These are phyloP conservation scores for Pyrrhura leucotis DNA, from an alignment of 2,797 vertebrate genomes.

Conservation along the genomic window DNA sequence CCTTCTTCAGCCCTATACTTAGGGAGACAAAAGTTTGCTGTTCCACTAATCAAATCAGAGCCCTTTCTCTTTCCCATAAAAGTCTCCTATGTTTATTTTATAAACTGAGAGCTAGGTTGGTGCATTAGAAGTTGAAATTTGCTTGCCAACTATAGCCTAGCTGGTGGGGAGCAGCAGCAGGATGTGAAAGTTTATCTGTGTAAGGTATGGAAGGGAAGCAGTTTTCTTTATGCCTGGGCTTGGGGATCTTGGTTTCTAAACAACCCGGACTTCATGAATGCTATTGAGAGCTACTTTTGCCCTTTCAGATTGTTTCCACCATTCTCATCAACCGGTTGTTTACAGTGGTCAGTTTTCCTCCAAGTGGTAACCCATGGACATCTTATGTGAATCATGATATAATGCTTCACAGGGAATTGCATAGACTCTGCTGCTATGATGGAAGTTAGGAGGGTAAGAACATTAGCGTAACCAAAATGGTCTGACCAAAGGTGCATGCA, in stretches of 20 bases:
- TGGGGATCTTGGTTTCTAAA: neutral
- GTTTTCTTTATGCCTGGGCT: neutral
- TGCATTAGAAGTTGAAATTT: neutral
- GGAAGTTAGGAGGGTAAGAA: neutral
- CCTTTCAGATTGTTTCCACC: neutral
- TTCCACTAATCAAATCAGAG: neutral
- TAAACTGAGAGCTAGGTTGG: neutral
- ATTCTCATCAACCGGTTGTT: neutral
- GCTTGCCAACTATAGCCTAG: neutral
- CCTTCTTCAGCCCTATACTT: neutral
- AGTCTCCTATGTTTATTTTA: neutral
- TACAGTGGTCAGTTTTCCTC: neutral
- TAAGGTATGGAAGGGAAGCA: neutral
- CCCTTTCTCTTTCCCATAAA: neutral
- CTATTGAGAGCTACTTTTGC: neutral
- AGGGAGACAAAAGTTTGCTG: neutral
- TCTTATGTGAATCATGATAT: neutral
- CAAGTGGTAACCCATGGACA: neutral
- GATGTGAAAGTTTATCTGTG: neutral
- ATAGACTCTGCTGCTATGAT: neutral
- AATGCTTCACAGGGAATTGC: neutral
- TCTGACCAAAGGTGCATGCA: neutral
- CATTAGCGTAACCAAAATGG: fast-evolving
- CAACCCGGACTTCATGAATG: neutral
- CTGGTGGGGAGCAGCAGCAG: neutral